A percentile compares a stretch with the other conserved stretches of the same genome.
Evolutionary conservation across 2,797 vertebrate genomes (phyloP).

Genomic region (Balearica regulorum): DNA sequence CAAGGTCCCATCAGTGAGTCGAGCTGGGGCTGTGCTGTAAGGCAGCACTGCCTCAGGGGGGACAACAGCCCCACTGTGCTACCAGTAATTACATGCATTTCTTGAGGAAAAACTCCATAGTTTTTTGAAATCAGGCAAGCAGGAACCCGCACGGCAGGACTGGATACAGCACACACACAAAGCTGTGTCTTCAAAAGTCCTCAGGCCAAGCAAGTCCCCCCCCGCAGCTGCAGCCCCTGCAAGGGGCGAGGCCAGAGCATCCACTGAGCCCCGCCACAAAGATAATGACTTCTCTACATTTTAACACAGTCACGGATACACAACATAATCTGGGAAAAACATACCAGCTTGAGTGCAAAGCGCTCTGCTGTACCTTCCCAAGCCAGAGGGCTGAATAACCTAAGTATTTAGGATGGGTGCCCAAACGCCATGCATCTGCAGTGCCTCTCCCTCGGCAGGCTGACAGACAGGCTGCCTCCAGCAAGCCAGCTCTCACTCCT

Average conservation of each 20-base stretch:
- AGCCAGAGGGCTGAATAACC: not conserved
- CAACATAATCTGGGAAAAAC: not conserved
- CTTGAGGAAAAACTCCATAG: not conserved
- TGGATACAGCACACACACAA: not conserved
- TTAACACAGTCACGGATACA: not conserved
- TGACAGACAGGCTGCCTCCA: not conserved
- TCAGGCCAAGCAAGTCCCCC: not conserved
- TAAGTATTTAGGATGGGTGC: not conserved
- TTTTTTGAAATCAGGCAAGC: not conserved
- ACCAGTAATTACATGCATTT: not conserved
- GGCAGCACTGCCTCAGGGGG: rapidly evolving
- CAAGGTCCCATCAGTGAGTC: not conserved
- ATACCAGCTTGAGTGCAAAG: not conserved
- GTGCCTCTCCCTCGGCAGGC: not conserved
- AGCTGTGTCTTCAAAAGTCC: not conserved
- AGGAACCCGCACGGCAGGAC: not conserved
- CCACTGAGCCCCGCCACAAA: rapidly evolving
- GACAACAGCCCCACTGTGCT: not conserved
- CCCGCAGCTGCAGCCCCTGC: not conserved
- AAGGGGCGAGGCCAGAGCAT: not conserved
- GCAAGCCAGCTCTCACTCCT: not conserved
- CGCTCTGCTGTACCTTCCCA: not conserved
- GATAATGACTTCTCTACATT: not conserved
- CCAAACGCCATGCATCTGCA: not conserved
- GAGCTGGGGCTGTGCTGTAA: not conserved